A percentile compares a stretch with the other conserved stretches of the same genome.
Evolutionary conservation across 2,888 invertebrate genomes (phyloP).

Genomic region (Heliconius hortense): DNA sequence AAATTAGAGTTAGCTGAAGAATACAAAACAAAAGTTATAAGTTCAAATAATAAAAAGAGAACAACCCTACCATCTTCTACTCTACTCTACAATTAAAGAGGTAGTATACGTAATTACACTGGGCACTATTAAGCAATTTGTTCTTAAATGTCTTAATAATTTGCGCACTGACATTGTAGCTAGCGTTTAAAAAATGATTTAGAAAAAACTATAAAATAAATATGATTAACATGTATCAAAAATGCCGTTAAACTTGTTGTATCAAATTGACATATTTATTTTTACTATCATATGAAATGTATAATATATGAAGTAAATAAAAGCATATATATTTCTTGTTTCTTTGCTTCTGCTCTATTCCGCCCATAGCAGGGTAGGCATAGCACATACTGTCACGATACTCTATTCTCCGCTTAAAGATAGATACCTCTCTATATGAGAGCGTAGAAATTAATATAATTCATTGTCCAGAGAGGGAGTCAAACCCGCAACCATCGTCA

Average conservation of each 20-base stretch:
- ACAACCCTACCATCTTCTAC: constrained; percentile 1
- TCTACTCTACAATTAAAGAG: constrained; percentile 33
- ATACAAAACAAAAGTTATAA: neutral
- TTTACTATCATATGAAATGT: neutral
- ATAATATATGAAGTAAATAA: too few species aligned
- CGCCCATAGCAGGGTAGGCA: too few species aligned
- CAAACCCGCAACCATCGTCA: too few species aligned
- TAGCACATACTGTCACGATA: too few species aligned
- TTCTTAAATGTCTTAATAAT: constrained; percentile 39
- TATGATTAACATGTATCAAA: neutral
- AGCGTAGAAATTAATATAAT: too few species aligned
- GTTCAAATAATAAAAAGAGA: neutral
- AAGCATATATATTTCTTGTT: too few species aligned
- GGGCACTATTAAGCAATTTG: constrained; percentile 31
- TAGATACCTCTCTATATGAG: too few species aligned
- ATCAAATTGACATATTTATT: neutral
- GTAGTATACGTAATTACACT: constrained; percentile 22
- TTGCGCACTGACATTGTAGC: constrained; percentile 33
- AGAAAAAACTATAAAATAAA: neutral
- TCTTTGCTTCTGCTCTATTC: too few species aligned
- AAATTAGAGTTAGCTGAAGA: too few species aligned
- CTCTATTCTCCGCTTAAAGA: too few species aligned
- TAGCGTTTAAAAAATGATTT: constrained; percentile 5
- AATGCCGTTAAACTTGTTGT: neutral
- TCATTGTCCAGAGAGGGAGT: too few species aligned